phyloP scores from a whole-genome alignment of 2,888 invertebrate species.

The Eustalomyia histrio region DNA sequence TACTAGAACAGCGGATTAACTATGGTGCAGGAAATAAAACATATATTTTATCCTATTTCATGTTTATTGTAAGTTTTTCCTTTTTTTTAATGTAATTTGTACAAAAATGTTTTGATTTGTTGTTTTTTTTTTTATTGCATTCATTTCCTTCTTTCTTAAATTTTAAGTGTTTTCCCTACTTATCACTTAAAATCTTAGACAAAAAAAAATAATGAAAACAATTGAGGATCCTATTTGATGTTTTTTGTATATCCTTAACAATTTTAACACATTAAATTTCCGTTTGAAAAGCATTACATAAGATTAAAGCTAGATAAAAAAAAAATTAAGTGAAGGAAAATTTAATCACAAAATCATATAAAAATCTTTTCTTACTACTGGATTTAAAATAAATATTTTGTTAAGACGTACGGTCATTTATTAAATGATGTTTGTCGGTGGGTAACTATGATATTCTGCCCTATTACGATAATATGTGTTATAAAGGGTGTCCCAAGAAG shows the following conservation, averaged over 20 bases:
- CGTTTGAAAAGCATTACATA: not conserved
- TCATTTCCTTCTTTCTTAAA: too few species aligned
- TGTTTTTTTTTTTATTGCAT: too few species aligned
- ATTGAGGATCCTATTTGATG: constrained; percentile 1
- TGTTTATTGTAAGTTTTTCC: too few species aligned
- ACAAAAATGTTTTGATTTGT: too few species aligned
- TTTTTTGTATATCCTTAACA: not conserved
- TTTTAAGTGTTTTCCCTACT: not conserved
- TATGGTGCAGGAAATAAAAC: too few species aligned
- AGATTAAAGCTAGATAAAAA: not conserved
- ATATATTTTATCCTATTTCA: too few species aligned
- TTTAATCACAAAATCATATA: not conserved
- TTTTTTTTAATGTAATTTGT: too few species aligned
- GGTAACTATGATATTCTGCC: not conserved
- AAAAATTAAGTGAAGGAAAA: not conserved
- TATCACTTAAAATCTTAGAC: not conserved
- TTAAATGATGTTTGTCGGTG: not conserved
- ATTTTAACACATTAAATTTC: constrained; percentile 19
- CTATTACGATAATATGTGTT: too few species aligned
- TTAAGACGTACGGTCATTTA: not conserved
- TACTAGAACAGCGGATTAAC: too few species aligned
- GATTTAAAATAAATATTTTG: not conserved
- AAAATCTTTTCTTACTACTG: constrained; percentile 6
- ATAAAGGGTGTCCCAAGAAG: too few species aligned
- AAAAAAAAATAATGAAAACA: not conserved